These are phyloP conservation scores for Epinephelus cyanopodus DNA, from an alignment of 2,113 vertebrate genomes.

Conservation along the genomic window DNA sequence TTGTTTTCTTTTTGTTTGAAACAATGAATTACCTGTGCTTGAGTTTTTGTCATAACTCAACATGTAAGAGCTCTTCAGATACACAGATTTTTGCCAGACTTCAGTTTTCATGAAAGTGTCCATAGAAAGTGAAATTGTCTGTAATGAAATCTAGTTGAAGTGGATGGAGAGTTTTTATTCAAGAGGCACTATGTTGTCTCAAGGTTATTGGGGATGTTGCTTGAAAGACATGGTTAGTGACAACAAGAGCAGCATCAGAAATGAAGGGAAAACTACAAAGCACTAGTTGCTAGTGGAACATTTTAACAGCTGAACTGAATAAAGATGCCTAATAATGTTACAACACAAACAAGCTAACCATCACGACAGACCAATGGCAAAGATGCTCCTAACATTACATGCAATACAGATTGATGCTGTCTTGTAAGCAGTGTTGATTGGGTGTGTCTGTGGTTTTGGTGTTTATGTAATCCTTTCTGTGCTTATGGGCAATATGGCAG, in stretches of 20 bases:
- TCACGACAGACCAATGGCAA: neutral
- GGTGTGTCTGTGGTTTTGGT: conserved; percentile 7
- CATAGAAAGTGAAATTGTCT: neutral
- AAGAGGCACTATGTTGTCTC: neutral
- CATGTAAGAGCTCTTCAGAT: neutral
- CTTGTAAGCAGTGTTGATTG: neutral
- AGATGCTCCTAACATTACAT: neutral
- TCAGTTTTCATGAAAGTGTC: neutral
- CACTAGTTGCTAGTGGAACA: neutral
- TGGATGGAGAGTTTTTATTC: neutral
- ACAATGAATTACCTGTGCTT: neutral
- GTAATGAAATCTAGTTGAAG: neutral
- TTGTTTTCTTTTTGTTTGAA: neutral
- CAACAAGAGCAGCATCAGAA: neutral
- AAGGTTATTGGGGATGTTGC: neutral
- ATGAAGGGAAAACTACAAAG: neutral
- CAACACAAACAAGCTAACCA: neutral
- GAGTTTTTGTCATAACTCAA: neutral
- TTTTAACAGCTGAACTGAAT: neutral
- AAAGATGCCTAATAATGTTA: neutral
- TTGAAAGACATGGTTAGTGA: neutral
- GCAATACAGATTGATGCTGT: neutral
- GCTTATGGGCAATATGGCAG: conserved; percentile 59
- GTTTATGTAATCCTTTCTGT: conserved; percentile 44
- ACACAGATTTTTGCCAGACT: neutral